Evolutionary conservation across 2,113 vertebrate species (phyloP), one percentile per base, ranked within the genome.

Genomic region (Micronisus gabar): DNA sequence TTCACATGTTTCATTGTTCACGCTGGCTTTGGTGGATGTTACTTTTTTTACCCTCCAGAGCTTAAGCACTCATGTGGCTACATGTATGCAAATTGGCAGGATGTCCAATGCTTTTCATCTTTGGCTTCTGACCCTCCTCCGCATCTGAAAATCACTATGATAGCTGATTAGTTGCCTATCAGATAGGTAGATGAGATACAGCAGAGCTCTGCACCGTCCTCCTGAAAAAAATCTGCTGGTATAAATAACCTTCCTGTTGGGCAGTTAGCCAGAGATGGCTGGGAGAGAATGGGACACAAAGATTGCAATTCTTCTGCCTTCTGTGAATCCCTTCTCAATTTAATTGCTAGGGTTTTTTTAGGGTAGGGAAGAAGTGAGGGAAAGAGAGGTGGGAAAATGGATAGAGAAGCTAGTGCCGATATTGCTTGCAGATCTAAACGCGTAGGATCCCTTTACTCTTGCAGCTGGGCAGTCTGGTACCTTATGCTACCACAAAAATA

Each of bases 401-500:
- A 47, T 50, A 73, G 15, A 76, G 26, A 67, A 86, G 43, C 30
- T 50, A 43, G 25, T 36, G 50, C 16, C 79, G 65, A 30, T 93
- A 70, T 15, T 56, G 13, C 58, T 73, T 65, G 40, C 27, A 67
- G 73, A 93, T 84, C 53, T 88, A 80, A 88, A 61, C 29, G 68
- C 0, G 3, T 20, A 88, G 20, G 27, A 80, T 94, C 14, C 84
- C 56, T 88, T 84, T 91, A 70, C 26, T 91, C 55, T 93, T 90
- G 45, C 41, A 79, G 7, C 74, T 84, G 79, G 86, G 15, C 72
- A 84, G 45, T 61, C 65, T 91, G 45, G 32, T 90, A 66, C 50
- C 41, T 95, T 87, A 63, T 56, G 78, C 47, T 83, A 40, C 48
- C 65, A 81, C 26, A 47, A 83, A 96, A 94, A 91, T 86, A 92